Base-by-base conservation (phyloP, 2,113 vertebrate species). In the Campylorhamphus procurvoides region DNA sequence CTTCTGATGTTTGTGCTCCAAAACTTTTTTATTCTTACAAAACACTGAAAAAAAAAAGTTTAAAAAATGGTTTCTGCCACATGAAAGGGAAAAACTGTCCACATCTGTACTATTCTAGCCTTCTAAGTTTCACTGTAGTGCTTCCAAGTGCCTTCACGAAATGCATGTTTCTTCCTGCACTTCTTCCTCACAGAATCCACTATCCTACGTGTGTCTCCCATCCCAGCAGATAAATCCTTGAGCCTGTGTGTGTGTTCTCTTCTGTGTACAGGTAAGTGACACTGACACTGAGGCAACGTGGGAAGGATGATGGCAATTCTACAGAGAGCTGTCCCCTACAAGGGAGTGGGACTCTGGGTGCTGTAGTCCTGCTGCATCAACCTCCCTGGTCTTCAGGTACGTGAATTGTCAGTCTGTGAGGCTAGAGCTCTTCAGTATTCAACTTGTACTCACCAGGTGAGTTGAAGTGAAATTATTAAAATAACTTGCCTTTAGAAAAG, bases 121-220 rank as follows among this genome's bases (percentile, higher is more conserved):
- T 67, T 79, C 64, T 33, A 4, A 29, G 10, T 52, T 55, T 47
- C 63, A 33, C 25, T 90, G 59, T 58, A 33, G 28, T 50, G 33
- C 29, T 93, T 90, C 59, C 67, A 67, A 58, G 37, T 25, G 9
- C 33, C 67, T 87, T 62, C 46, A 49, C 40, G 46, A 69, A 84
- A 79, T 55, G 14, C 42, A 9, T 24, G 11, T 39, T 89, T 62
- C 49, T 40, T 62, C 62, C 46, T 46, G 19, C 20, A 18, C 63
- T 62, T 53, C 29, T 58, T 66, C 53, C 46, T 85, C 5, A 0
- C 68, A 42, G 62, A 46, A 37, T 19, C 47, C n/a, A 4, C 39
- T 42, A 0, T 52, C 49, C 55, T 46, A 10, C 1, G 0, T 23
- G 0, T 40, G 8, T 22, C 39, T 89, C 22, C 60, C 22, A 29